Base-by-base conservation (phyloP, 2,797 vertebrate genomes). In the Rhincodon typus region DNA sequence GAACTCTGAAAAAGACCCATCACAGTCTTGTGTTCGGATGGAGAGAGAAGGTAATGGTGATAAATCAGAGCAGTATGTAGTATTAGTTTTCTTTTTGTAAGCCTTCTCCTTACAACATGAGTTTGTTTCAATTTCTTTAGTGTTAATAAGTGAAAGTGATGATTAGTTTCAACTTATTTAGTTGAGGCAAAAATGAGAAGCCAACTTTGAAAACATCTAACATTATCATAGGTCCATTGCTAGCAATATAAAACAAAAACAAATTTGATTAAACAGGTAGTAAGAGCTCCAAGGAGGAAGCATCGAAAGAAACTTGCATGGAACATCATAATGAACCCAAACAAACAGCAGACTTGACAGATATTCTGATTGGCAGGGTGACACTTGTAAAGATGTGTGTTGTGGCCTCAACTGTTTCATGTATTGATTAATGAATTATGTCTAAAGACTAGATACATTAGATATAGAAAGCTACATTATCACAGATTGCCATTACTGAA, bases 11-110 rank as follows among this genome's bases (percentile, higher is more conserved):
- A 95, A 95, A 95, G 19, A 53, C 46, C 27, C 70, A 57, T 95
- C 94, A 57, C 94, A 95, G 17, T 74, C 94, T 77, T n/a, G 42
- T 95, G 46, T 50, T 19, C 70, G 15, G 70, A 69, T 46, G 5
- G 94, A 95, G 70, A 53, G 70, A 95, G 70, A 95, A 77, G 94
- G 94, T 95, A 95, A 95, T 53, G 15, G 69, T 19, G 7, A 34
- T 57, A 21, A 42, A 69, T 93, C 3, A 25, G 8, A 93, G 67
- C 34, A 91, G 62, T 93, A n/a, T 82, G 42, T 84, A 12, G 34
- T 2, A 91, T 13, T 38, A 25, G n/a, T 38, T 93, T 93, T 38
- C n/a, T 42, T 25, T 93, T 67, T 19, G 4, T 42, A 42, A 7
- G 6, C 21, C 21, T n/a, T 1, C 10, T 13, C 62, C 5, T 38